phyloP scores from a whole-genome alignment of 2,113 vertebrate species.

The Xyrauchen texanus region DNA sequence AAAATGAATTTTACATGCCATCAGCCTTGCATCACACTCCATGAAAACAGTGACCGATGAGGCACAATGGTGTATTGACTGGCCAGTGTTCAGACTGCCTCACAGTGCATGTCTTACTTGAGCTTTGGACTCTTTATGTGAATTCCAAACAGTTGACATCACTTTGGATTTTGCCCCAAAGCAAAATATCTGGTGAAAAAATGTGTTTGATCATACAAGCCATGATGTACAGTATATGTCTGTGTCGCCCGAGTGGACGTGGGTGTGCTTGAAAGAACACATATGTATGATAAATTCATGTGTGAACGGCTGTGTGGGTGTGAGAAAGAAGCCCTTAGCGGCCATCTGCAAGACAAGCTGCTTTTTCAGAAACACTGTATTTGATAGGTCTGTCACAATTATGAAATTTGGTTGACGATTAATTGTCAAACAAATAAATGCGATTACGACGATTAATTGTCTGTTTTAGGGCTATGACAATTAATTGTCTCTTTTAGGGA shows the following conservation, averaged over 20 bases:
- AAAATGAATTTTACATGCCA: constrained; percentile 3
- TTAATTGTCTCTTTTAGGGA: too few species aligned
- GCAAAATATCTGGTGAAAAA: constrained; percentile 48
- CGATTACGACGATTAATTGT: too few species aligned
- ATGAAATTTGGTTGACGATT: too few species aligned
- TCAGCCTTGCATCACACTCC: not conserved
- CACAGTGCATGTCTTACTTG: not conserved
- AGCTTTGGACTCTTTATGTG: constrained; percentile 49
- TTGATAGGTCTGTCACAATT: too few species aligned
- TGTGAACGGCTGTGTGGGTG: constrained; percentile 38
- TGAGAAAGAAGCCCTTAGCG: constrained; percentile 30
- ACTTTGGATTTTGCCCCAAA: constrained; percentile 56
- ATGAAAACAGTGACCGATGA: not conserved
- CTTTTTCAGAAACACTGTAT: not conserved
- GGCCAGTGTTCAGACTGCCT: not conserved
- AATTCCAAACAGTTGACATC: constrained; percentile 73
- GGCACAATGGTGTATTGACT: constrained; percentile 47
- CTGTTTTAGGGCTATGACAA: too few species aligned
- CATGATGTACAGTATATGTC: constrained; percentile 39
- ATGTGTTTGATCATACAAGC: constrained; percentile 17
- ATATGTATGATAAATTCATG: constrained; percentile 17
- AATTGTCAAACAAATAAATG: too few species aligned
- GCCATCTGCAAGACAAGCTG: not conserved
- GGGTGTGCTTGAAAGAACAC: not conserved
- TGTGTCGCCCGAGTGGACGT: constrained; percentile 1